Percentiles rank a stretch among this genome's conserved stretches.
phyloP scores from a whole-genome alignment of 2,888 invertebrate genomes.

The Ormyrus nitidulus region DNA sequence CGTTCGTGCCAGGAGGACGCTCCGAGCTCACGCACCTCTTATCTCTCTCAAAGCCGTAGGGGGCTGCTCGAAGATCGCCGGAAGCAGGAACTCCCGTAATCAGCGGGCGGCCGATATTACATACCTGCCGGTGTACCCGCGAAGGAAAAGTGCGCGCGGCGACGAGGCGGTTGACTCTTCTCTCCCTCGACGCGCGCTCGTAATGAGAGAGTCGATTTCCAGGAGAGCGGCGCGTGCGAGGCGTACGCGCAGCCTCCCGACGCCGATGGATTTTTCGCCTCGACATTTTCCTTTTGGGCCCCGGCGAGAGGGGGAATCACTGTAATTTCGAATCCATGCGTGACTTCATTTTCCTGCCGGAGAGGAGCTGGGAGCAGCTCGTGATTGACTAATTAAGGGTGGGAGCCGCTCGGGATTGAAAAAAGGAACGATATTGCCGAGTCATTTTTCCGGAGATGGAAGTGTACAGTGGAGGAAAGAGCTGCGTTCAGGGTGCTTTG shows the following conservation, averaged over 20 bases:
- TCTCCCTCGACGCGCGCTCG: neutral
- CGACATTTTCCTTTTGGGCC: slow-evolving; percentile 9
- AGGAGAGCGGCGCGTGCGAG: slow-evolving; percentile 6
- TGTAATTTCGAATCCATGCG: slow-evolving; percentile 47
- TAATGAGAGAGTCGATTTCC: slow-evolving; percentile 28
- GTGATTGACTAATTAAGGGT: slow-evolving; percentile 45
- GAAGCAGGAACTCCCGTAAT: slow-evolving; percentile 46
- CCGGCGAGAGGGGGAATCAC: neutral
- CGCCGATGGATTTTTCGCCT: slow-evolving; percentile 1
- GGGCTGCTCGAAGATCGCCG: slow-evolving; percentile 15
- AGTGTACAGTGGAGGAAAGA: too few relatives aligned
- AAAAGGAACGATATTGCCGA: neutral
- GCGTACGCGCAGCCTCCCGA: neutral
- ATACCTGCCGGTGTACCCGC: neutral
- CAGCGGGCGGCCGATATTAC: slow-evolving; percentile 8
- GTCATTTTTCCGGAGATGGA: neutral
- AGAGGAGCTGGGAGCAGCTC: neutral
- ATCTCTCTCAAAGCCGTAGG: too few relatives aligned
- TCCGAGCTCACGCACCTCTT: too few relatives aligned
- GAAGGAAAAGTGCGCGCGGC: neutral
- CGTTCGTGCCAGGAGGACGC: too few relatives aligned
- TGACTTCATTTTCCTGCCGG: slow-evolving; percentile 47
- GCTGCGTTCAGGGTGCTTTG: too few relatives aligned
- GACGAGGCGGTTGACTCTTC: slow-evolving; percentile 10
- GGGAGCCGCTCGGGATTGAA: slow-evolving; percentile 38